Conservation (phyloP, 2,888 invertebrate genomes). For the Cartodere bifasciata region DNA sequence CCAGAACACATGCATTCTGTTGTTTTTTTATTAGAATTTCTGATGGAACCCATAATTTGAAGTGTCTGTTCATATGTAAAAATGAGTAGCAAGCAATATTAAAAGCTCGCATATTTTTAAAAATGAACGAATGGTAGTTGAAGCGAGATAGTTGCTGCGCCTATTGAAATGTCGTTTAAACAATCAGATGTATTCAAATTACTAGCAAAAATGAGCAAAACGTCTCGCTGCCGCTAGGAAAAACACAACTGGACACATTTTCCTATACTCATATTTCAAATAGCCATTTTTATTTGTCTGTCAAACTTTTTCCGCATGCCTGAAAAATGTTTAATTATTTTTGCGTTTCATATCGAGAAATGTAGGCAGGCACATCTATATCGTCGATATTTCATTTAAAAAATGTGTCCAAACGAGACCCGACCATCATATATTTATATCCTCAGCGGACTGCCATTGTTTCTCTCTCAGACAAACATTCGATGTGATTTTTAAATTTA, state of each 20-base stretch:
- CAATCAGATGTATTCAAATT: constrained; percentile 31
- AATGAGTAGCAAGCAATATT: too few species aligned
- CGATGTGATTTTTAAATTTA: constrained; percentile 37
- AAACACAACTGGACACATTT: constrained; percentile 26
- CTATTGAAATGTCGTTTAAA: constrained; percentile 33
- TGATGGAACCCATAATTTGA: too few species aligned
- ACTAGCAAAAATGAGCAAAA: constrained; percentile 28
- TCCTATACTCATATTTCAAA: constrained; percentile 37
- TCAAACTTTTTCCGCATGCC: constrained; percentile 39
- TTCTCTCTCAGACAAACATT: constrained; percentile 34
- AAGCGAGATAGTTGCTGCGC: too few species aligned
- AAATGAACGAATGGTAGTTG: too few species aligned
- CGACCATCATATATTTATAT: constrained; percentile 38
- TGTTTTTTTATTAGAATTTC: too few species aligned
- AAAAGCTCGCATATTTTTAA: too few species aligned
- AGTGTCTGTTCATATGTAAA: too few species aligned
- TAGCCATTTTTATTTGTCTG: constrained; percentile 39
- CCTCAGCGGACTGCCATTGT: constrained; percentile 35
- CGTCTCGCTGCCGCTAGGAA: constrained; percentile 12
- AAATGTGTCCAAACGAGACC: constrained; percentile 35
- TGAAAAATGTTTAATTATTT: constrained; percentile 41
- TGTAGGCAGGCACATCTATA: constrained; percentile 34
- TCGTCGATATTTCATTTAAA: constrained; percentile 38
- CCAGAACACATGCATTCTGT: too few species aligned
- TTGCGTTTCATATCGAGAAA: constrained; percentile 38